These are phyloP conservation scores for Sinocyclocheilus maitianheensis DNA, from an alignment of 2,113 vertebrate genomes.

Conservation along the genomic window DNA sequence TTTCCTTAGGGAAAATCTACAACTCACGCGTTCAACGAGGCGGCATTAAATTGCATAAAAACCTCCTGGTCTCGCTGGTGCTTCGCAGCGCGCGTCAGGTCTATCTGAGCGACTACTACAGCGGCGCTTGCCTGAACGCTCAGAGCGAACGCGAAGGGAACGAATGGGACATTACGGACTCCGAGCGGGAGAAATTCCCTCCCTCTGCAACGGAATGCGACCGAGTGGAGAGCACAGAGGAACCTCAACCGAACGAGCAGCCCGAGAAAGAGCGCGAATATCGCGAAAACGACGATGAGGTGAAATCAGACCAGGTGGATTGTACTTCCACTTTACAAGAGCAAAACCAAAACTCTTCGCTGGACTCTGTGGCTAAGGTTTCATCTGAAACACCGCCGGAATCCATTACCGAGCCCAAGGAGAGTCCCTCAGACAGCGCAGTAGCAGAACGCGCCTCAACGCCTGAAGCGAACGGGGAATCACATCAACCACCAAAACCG, in stretches of 20 bases:
- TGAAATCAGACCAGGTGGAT: background rate
- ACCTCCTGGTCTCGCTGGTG: constrained; percentile 85
- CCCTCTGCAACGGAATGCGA: constrained; percentile 11
- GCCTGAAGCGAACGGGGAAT: constrained; percentile 8
- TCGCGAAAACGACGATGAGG: constrained; percentile 13
- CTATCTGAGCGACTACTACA: constrained; percentile 78
- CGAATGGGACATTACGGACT: constrained; percentile 55
- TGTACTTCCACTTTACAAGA: background rate
- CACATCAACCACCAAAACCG: constrained; percentile 16
- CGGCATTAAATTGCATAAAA: constrained; percentile 86
- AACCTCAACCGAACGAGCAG: background rate
- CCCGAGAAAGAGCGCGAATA: background rate
- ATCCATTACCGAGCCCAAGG: background rate
- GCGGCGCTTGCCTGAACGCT: constrained; percentile 56
- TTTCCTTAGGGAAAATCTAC: constrained; percentile 88
- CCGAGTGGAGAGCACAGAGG: constrained; percentile 15
- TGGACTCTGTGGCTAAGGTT: background rate
- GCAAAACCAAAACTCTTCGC: background rate
- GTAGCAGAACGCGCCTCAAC: background rate
- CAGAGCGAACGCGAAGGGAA: constrained; percentile 43
- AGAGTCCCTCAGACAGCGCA: constrained; percentile 4
- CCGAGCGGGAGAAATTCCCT: constrained; percentile 31
- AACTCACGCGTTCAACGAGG: constrained; percentile 85
- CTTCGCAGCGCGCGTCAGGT: constrained; percentile 85
- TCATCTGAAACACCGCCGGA: background rate